These are phyloP conservation scores for Selenia dentaria DNA, from an alignment of 2,888 invertebrate genomes.

Conservation along the genomic window DNA sequence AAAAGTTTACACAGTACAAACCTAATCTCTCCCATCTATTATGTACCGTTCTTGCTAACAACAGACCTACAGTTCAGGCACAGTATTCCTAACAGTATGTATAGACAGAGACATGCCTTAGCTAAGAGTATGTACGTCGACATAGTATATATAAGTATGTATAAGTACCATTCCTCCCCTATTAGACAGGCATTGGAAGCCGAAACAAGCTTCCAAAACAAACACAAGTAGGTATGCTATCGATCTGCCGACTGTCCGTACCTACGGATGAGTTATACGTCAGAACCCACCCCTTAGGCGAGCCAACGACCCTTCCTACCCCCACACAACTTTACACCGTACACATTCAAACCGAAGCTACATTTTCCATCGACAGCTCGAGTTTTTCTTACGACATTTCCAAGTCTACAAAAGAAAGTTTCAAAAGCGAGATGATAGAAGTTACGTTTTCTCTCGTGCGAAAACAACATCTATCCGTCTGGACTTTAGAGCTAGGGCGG, in stretches of 20 bases:
- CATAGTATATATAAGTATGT: background rate
- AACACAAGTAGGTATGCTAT: constrained; percentile 71
- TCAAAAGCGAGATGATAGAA: constrained; percentile 74
- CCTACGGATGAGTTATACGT: constrained; percentile 77
- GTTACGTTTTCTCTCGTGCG: constrained; percentile 55
- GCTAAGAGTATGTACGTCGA: background rate
- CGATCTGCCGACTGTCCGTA: constrained; percentile 62
- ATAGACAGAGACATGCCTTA: background rate
- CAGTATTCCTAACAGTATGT: no score
- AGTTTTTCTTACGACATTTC: constrained; percentile 70
- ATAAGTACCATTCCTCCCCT: background rate
- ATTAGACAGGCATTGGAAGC: constrained; percentile 28
- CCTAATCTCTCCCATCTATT: background rate
- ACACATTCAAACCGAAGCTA: constrained; percentile 44
- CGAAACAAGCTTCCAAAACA: constrained; percentile 50
- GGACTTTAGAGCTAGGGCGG: constrained; percentile 34
- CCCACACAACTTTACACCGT: constrained; percentile 36
- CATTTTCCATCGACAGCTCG: constrained; percentile 58
- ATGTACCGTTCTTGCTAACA: background rate
- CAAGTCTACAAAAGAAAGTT: constrained; percentile 63
- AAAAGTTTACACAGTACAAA: background rate
- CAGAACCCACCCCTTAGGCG: constrained; percentile 55
- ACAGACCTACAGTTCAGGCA: no score
- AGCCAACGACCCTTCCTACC: constrained; percentile 57
- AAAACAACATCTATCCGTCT: constrained; percentile 64